Conservation (phyloP, 1,140 invertebrate genomes). For the Chironomus tepperi region DNA sequence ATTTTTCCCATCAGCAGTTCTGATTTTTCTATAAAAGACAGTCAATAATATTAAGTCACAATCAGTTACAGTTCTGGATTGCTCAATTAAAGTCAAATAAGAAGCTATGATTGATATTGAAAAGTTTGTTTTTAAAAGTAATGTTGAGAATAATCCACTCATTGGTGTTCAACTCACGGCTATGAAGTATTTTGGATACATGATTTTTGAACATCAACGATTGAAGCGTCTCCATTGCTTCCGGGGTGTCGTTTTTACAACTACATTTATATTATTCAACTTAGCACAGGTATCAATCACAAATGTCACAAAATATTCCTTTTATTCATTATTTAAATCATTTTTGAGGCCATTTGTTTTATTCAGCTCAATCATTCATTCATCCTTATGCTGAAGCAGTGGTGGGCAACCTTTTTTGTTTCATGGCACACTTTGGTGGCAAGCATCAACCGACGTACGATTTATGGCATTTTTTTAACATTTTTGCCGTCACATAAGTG, state of each 20-base stretch:
- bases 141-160: background rate
- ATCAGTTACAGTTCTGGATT: background rate
- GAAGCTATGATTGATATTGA: background rate
- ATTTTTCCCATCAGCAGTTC: background rate
- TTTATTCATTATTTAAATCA: background rate
- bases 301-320: background rate
- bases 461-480: too few relatives aligned
- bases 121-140: background rate
- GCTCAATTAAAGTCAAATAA: background rate
- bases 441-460: too few relatives aligned
- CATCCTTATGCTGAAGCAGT: too few relatives aligned
- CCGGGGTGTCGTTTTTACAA: background rate
- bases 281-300: background rate
- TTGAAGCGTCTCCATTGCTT: background rate
- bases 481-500: too few relatives aligned
- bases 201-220: background rate
- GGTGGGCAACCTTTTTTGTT: too few relatives aligned
- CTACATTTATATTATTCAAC: background rate
- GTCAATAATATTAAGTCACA: background rate
- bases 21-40: background rate
- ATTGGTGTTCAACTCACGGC: background rate
- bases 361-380: background rate
- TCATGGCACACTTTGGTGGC: too few relatives aligned
- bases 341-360: background rate
- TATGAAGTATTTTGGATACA: conserved; percentile 8